Base-by-base conservation (phyloP, 1,140 invertebrate genomes). In the Drosophila ogumai region DNA sequence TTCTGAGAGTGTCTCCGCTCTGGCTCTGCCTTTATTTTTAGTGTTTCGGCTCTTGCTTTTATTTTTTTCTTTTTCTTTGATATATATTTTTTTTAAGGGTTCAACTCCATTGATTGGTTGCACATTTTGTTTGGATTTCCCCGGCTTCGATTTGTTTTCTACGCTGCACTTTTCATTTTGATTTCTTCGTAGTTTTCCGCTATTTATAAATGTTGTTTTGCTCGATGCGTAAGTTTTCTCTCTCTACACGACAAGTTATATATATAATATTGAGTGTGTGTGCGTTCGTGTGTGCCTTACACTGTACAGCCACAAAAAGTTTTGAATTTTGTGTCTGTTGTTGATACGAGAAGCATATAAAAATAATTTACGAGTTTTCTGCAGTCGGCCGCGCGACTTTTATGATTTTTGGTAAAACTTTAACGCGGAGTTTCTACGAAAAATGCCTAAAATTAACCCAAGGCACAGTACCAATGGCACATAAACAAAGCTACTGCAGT, bases 341-440 rank as follows among this genome's bases (percentile, higher is more conserved):
- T 67, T 43, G 61, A 52, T 47, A 57, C 43, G 68, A 59, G 73
- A 50, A 76, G 73, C 82, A 79, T 78, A 88, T 84, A 80, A 90
- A 85, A 90, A 72, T 79, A 79, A 88, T 88, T 90, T 90, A 88
- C 82, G 85, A 88, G 81, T 90, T 90, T 75, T 85, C 85, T 81
- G 85, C 81, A 88, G 60, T 72, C 60, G 52, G 60, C 43, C 57
- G 49, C 28, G 59, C 36, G 49, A 73, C 46, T 61, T 81, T 81
- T 63, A 65, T 75, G 57, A 54, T 58, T 75, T 71, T 44, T 38
- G 52, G 52, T 43, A 38, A 80, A 71, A 72, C 50, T 81, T 71
- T 68, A 74, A 66, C 54, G 73, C 72, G 46, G 59, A 71, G 75
- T 82, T 81, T 60, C 68, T 9, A 54, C 46, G 56, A 36, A 63